phyloP scores from a whole-genome alignment of 2,113 vertebrate species.

The Pseudorasbora parva region DNA sequence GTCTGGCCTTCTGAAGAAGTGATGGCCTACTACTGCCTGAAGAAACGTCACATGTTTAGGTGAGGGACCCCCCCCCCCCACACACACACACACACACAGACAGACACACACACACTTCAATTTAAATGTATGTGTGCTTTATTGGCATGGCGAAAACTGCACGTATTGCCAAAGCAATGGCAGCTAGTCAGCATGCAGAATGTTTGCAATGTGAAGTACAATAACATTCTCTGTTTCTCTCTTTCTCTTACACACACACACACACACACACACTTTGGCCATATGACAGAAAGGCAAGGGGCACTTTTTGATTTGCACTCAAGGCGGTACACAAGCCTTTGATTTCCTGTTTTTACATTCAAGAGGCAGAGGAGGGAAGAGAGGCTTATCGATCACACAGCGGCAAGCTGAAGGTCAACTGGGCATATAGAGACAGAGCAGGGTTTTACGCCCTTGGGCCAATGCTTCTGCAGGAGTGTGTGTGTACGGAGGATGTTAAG shows the following conservation, averaged over 20 bases:
- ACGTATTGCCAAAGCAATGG: too few relatives aligned
- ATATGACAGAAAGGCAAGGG: slow-evolving; percentile 79
- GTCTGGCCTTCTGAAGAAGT: slow-evolving; percentile 98
- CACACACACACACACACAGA: too few relatives aligned
- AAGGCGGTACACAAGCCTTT: slow-evolving; percentile 93
- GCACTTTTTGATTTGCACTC: slow-evolving; percentile 96
- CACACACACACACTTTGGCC: slow-evolving; percentile 63
- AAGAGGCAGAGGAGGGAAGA: slow-evolving; percentile 83
- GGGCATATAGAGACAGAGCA: slow-evolving; percentile 53
- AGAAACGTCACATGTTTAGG: slow-evolving; percentile 89
- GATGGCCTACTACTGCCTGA: slow-evolving; percentile 94
- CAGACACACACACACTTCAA: too few relatives aligned
- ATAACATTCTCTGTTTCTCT: background rate
- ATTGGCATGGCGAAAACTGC: too few relatives aligned
- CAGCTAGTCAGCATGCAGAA: too few relatives aligned
- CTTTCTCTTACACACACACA: background rate
- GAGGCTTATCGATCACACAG: slow-evolving; percentile 88
- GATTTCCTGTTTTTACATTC: slow-evolving; percentile 89
- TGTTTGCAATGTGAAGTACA: too few relatives aligned
- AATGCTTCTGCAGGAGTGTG: background rate
- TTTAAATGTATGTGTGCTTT: too few relatives aligned
- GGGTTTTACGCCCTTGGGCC: slow-evolving; percentile 50
- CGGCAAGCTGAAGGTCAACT: slow-evolving; percentile 89
- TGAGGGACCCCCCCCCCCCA: slow-evolving; percentile 65
- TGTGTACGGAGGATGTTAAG: slow-evolving; percentile 16